A percentile compares a stretch with the other conserved stretches of the same genome.
Conservation (phyloP, 2,888 invertebrate genomes). For the Leuctra nigra region DNA sequence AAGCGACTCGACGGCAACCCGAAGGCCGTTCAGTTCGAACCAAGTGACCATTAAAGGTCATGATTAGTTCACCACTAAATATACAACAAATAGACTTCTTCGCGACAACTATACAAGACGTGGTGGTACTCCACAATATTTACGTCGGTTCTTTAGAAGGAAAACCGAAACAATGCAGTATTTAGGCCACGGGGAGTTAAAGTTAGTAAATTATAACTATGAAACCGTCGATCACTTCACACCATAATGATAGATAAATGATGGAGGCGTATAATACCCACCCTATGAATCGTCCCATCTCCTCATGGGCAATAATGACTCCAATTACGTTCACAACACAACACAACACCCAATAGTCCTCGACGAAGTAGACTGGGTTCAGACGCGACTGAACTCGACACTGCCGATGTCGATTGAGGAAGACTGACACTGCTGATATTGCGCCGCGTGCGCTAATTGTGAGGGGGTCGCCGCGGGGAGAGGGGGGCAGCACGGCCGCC, state of each 20-base stretch:
- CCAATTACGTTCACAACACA: too few relatives aligned
- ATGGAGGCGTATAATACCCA: constrained; percentile 12
- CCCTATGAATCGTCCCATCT: constrained; percentile 12
- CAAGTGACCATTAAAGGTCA: constrained; percentile 12
- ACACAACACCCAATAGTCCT: neutral
- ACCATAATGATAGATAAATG: too few relatives aligned
- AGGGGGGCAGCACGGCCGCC: neutral
- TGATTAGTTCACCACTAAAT: constrained; percentile 17
- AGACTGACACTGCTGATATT: constrained; percentile 11
- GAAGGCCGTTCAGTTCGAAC: constrained; percentile 10
- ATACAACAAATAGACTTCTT: constrained; percentile 1
- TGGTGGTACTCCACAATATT: too few relatives aligned
- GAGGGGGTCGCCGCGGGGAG: constrained; percentile 17
- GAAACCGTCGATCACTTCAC: too few relatives aligned
- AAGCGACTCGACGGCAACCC: neutral
- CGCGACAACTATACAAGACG: too few relatives aligned
- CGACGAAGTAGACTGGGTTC: neutral
- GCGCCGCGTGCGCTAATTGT: constrained; percentile 16
- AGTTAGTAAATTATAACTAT: too few relatives aligned
- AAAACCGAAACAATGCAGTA: too few relatives aligned
- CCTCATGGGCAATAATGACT: neutral
- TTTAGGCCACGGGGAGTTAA: too few relatives aligned
- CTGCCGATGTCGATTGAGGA: neutral
- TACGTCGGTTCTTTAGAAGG: too few relatives aligned
- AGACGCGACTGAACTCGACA: neutral